phyloP scores from a whole-genome alignment of 1,140 invertebrate species.

The Hetaerina americana region DNA sequence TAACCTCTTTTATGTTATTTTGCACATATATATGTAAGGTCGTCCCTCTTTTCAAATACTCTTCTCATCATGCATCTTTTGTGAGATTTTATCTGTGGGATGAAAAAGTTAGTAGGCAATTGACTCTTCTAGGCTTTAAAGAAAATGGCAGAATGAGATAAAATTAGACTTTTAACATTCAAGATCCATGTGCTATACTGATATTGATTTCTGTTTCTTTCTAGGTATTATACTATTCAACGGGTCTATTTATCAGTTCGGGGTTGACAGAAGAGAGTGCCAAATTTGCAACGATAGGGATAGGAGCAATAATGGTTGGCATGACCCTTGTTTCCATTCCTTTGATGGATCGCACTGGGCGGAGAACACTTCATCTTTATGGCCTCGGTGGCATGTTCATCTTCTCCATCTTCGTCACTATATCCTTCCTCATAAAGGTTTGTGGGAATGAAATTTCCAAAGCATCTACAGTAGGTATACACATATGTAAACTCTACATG shows the following conservation, averaged over 20 bases:
- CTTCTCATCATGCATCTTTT: no score
- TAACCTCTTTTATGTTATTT: no score
- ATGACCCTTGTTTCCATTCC: slow-evolving; percentile 95
- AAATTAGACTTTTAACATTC: no score
- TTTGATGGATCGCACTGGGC: slow-evolving; percentile 87
- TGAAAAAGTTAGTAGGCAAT: no score
- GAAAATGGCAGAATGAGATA: no score
- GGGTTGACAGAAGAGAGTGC: slow-evolving; percentile 73
- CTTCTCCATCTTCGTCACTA: slow-evolving; percentile 94
- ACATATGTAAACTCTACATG: not conserved
- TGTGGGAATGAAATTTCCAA: slow-evolving; percentile 28
- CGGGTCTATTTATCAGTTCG: slow-evolving; percentile 75
- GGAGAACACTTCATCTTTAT: slow-evolving; percentile 86
- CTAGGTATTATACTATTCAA: slow-evolving; percentile 95
- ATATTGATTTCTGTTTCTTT: slow-evolving; percentile 18
- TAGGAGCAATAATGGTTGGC: slow-evolving; percentile 90
- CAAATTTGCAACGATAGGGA: slow-evolving; percentile 90
- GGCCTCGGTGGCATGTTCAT: slow-evolving; percentile 95
- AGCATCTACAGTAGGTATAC: no score
- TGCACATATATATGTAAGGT: no score
- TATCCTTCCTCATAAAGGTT: slow-evolving; percentile 88
- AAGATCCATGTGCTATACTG: no score
- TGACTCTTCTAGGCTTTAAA: no score
- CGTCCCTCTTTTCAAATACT: no score
- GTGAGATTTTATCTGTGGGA: no score